These are phyloP conservation scores for Drosophila cognata DNA, from an alignment of 2,888 invertebrate species.

Conservation along the genomic window DNA sequence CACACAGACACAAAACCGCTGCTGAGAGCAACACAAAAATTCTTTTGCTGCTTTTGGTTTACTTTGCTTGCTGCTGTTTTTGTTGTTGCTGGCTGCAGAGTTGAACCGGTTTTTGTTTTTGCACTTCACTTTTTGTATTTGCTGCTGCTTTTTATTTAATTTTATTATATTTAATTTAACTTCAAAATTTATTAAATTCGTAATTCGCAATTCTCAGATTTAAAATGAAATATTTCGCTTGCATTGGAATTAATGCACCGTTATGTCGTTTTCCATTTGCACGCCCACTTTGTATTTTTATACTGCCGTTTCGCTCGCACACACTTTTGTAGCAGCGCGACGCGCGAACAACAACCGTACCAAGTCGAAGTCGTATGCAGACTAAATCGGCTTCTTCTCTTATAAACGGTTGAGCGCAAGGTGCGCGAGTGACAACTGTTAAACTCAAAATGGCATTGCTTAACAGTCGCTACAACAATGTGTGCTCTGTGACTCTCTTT, in stretches of 20 bases:
- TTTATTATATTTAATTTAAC: conserved; percentile 21
- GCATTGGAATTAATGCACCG: conserved; percentile 57
- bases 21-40: conserved; percentile 62
- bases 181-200: conserved; percentile 38
- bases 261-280: conserved; percentile 56
- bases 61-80: conserved; percentile 43
- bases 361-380: conserved; percentile 57
- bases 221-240: conserved; percentile 24
- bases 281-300: conserved; percentile 47
- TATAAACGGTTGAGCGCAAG: conserved; percentile 23
- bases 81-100: conserved; percentile 62
- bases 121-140: conserved; percentile 75
- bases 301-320: conserved; percentile 63
- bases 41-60: conserved; percentile 56
- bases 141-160: conserved; percentile 24
- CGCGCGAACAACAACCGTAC: conserved; percentile 45
- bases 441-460: conserved; percentile 45
- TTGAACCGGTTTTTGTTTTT: conserved; percentile 80
- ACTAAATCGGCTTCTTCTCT: conserved; percentile 42
- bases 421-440: conserved; percentile 5
- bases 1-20: conserved; percentile 25
- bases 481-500: conserved; percentile 24
- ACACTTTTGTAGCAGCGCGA: conserved; percentile 32
- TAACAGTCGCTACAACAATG: conserved; percentile 15
- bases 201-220: conserved; percentile 8